Evolutionary conservation across 2,797 vertebrate genomes (phyloP).

Genomic region (Alauda arvensis): DNA sequence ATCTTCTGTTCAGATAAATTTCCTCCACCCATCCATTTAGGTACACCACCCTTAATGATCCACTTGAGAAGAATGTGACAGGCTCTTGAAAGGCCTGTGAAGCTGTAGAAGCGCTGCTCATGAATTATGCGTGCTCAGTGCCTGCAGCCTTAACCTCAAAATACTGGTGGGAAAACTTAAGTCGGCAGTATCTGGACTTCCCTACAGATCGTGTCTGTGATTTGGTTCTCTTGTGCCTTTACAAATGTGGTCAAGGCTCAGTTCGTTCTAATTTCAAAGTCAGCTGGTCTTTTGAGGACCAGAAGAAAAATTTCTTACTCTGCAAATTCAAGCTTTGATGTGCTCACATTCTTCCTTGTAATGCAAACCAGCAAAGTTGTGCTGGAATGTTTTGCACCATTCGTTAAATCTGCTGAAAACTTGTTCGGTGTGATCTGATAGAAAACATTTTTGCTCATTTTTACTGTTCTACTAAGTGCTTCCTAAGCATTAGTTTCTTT

Average conservation of each 20-base stretch:
- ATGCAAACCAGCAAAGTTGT: neutral
- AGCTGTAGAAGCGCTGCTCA: neutral
- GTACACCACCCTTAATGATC: conserved; percentile 54
- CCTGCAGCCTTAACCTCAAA: neutral
- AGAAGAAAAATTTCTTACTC: neutral
- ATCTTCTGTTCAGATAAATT: conserved; percentile 55
- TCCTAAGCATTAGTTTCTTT: neutral
- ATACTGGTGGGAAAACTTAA: neutral
- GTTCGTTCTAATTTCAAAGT: neutral
- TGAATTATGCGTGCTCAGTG: neutral
- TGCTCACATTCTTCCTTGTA: neutral
- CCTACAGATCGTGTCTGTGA: neutral
- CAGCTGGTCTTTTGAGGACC: neutral
- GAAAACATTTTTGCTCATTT: conserved; percentile 5
- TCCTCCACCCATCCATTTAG: conserved; percentile 49
- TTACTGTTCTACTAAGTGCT: neutral
- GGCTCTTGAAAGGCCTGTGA: conserved; percentile 2
- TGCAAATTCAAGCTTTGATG: conserved; percentile 21
- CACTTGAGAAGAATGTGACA: conserved; percentile 51
- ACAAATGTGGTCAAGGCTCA: neutral
- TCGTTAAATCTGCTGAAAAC: neutral
- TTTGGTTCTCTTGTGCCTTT: neutral
- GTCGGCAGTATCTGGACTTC: neutral
- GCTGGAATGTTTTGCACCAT: neutral
- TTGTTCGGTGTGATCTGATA: neutral